Base-by-base conservation (phyloP, 1,140 invertebrate species). In the Aphelenchoides fujianensis region DNA sequence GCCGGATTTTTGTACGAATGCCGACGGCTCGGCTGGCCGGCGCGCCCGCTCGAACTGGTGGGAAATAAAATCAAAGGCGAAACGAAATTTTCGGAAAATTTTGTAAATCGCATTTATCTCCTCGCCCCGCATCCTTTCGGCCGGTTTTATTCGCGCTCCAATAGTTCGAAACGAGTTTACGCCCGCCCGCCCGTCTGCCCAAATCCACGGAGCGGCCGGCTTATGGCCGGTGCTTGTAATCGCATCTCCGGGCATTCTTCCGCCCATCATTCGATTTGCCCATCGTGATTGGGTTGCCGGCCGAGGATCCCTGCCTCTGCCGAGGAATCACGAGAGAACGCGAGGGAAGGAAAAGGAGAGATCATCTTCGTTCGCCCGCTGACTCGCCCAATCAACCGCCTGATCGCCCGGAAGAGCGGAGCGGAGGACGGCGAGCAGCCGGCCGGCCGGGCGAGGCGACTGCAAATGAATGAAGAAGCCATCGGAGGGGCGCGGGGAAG, bases 21-120 rank as follows among this genome's bases (percentile, higher is more conserved):
- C 55, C 7, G 5, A 23, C 7, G 5, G 19, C 5, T 59, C 5
- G 19, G 34, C 19, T 19, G 55, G n/a, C 55, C 55, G 55, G 5
- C 5, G 55, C 7, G 7, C 5, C 12, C 55, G 55, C 5, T 32
- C 5, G 55, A 59, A 19, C 19, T 19, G 5, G 55, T 19, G 19
- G 55, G 55, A 59, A 59, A 59, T 59, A 59, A 59, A 59, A 59
- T 59, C 55, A 59, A 23, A 27, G 55, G 27, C 28, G 19, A 23
- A 7, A 48, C 55, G 5, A 59, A 59, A 59, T 59, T 19, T 7
- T 59, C 5, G 5, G 55, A 59, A 19, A 5, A 59, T 5, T 59
- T 59, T 59, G 55, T 48, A 48, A 48, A 48, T 48, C 41, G 41
- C 41, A 48, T 48, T 48, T 48, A 48, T 48, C 41, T 48, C 23